Evolutionary conservation across 2,113 vertebrate genomes (phyloP).

Genomic region (Daboia siamensis): DNA sequence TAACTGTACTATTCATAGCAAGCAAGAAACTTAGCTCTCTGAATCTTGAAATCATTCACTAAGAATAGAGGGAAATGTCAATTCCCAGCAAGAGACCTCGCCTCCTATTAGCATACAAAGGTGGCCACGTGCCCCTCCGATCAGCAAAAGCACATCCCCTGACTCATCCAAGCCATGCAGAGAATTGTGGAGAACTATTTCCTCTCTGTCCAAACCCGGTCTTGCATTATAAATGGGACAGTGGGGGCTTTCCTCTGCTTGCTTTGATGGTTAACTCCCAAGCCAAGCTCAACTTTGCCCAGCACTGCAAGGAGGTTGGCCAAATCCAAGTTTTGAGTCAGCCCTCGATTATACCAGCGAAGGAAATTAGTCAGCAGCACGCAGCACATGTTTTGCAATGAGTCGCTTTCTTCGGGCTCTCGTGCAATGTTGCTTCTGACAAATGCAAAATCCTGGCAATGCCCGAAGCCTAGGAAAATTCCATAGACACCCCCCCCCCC

Average conservation of each 20-base stretch:
- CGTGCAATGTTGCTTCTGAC: constrained; percentile 44
- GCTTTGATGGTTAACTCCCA: constrained; percentile 56
- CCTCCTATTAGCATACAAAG: constrained; percentile 59
- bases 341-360: constrained; percentile 66
- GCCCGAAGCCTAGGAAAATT: constrained; percentile 34
- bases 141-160: constrained; percentile 61
- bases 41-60: constrained; percentile 75
- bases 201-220: constrained; percentile 54
- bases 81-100: constrained; percentile 45
- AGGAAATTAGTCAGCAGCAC: constrained; percentile 67
- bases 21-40: constrained; percentile 68
- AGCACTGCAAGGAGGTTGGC: constrained; percentile 39
- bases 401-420: constrained; percentile 49
- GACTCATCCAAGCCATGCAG: constrained; percentile 64
- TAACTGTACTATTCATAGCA: constrained; percentile 71
- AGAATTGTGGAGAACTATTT: constrained; percentile 64
- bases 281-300: constrained; percentile 23
- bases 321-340: constrained; percentile 63
- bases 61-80: constrained; percentile 50
- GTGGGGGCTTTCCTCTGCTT: constrained; percentile 26
- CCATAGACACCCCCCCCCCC: background rate
- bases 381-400: constrained; percentile 60
- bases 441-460: constrained; percentile 27
- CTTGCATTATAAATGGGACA: background rate
- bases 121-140: constrained; percentile 66